Conservation (phyloP, 2,113 vertebrate genomes). For the Hypocryptadius cinnamomeus region DNA sequence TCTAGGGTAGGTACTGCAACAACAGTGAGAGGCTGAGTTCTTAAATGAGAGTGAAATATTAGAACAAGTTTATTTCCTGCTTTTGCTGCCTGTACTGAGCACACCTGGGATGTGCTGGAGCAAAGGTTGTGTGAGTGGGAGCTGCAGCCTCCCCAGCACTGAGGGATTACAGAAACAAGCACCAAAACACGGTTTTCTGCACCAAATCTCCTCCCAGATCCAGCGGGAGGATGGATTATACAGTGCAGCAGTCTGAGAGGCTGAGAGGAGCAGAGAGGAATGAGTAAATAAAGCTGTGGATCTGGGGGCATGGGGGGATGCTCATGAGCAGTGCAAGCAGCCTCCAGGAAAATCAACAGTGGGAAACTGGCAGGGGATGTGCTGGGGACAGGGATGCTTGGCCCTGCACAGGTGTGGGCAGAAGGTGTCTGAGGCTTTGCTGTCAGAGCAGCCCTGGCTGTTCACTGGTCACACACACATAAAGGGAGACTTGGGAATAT, state of each 20-base stretch:
- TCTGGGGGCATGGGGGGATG: background rate
- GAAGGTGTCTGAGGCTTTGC: background rate
- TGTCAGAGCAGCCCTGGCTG: background rate
- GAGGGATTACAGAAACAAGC: background rate
- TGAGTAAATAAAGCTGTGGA: accelerated
- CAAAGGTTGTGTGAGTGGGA: accelerated
- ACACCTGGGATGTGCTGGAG: background rate
- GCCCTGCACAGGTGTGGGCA: accelerated
- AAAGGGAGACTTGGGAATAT: background rate
- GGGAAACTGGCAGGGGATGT: background rate
- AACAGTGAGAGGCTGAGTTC: background rate
- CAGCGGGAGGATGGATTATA: background rate
- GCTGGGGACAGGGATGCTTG: background rate
- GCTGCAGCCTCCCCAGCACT: background rate
- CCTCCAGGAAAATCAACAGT: accelerated
- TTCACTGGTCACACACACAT: background rate
- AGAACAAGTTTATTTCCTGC: background rate
- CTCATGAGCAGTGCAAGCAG: accelerated
- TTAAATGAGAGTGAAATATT: background rate
- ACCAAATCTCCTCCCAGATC: background rate
- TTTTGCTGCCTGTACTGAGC: background rate
- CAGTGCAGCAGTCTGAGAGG: background rate
- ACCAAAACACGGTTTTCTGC: background rate
- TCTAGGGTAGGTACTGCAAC: background rate
- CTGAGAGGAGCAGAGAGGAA: background rate